Conservation (phyloP, 2,888 invertebrate species). For the Hypolimnas misippus region DNA sequence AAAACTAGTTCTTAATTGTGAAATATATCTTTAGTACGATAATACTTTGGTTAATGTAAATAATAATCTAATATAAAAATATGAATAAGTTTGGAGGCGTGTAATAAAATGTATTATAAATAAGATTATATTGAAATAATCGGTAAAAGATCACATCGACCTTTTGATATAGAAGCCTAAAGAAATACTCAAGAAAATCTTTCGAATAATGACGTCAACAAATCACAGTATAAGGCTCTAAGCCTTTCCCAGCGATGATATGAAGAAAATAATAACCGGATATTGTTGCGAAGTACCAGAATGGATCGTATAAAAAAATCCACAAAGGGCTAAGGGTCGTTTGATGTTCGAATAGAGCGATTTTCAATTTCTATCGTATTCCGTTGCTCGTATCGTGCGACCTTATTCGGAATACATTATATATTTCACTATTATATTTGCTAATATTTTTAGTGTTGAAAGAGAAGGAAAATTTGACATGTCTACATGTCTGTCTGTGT, state of each 20-base stretch:
- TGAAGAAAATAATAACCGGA: constrained; percentile 42
- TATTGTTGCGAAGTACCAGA: constrained; percentile 43
- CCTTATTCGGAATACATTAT: constrained; percentile 7
- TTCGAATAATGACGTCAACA: constrained; percentile 31
- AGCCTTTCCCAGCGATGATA: constrained; percentile 36
- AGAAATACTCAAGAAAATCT: constrained; percentile 16
- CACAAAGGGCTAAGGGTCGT: constrained; percentile 65
- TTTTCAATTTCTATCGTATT: constrained; percentile 78
- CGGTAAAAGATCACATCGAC: not conserved
- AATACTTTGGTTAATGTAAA: too few relatives aligned
- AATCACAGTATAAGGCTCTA: constrained; percentile 34
- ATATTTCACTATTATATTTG: not conserved
- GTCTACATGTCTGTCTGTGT: too few relatives aligned
- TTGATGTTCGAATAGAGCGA: constrained; percentile 75
- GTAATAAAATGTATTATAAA: not conserved
- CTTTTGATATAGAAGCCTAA: not conserved
- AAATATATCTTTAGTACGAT: too few relatives aligned
- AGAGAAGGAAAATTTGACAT: too few relatives aligned
- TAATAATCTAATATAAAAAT: too few relatives aligned
- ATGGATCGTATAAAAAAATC: constrained; percentile 54
- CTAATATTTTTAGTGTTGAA: not conserved
- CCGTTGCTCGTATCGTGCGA: constrained; percentile 28
- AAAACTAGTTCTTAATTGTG: too few relatives aligned
- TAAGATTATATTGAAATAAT: not conserved
- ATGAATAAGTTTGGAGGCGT: too few relatives aligned